phyloP scores from a whole-genome alignment of 2,888 invertebrate species.

The Megamerina dolium region DNA sequence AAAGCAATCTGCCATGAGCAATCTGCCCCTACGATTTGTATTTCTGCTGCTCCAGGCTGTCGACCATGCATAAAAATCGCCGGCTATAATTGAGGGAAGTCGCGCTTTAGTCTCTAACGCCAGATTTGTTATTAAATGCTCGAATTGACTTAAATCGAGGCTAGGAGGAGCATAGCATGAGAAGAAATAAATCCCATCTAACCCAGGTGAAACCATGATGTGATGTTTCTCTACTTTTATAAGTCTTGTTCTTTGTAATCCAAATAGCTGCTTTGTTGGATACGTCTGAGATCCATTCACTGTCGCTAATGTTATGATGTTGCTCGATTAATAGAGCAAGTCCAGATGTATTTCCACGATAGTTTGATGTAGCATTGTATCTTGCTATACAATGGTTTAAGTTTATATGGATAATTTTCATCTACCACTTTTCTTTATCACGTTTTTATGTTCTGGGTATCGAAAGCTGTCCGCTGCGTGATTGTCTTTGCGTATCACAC shows the following conservation, averaged over 20 bases:
- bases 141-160: neutral
- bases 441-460: neutral
- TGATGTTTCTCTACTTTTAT: neutral
- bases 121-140: neutral
- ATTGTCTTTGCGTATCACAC: neutral
- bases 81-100: neutral
- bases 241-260: neutral
- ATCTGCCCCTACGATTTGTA: no score
- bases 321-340: neutral
- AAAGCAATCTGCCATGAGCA: no score
- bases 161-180: no score
- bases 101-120: neutral
- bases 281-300: neutral
- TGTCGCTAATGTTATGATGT: neutral
- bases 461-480: neutral
- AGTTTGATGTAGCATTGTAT: neutral
- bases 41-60: no score
- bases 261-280: neutral
- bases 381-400: neutral
- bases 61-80: no score
- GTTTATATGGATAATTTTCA: neutral
- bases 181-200: neutral
- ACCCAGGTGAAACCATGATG: neutral
- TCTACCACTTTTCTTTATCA: neutral
- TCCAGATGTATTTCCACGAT: neutral